Evolutionary conservation across 2,888 invertebrate species (phyloP).

Genomic region (Andrena marginata): DNA sequence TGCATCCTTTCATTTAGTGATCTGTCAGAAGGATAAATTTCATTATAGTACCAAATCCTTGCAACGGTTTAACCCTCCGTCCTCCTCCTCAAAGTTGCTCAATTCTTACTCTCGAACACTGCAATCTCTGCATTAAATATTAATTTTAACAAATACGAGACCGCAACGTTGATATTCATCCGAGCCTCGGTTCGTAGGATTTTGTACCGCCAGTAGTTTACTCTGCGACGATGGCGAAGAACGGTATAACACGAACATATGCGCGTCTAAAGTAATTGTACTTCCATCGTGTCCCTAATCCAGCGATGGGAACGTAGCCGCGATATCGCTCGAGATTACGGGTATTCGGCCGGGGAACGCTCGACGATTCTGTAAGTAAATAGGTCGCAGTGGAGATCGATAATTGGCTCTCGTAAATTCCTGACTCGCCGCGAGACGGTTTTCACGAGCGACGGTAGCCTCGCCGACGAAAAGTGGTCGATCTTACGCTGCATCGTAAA

Average conservation of each 20-base stretch:
- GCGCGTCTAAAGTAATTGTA: not conserved
- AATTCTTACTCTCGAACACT: no score
- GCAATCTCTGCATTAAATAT: no score
- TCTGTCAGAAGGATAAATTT: no score
- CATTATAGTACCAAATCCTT: no score
- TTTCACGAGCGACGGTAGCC: slow-evolving; percentile 7
- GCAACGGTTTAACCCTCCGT: no score
- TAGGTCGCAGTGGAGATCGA: slow-evolving; percentile 44
- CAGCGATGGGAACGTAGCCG: not conserved
- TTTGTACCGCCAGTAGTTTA: no score
- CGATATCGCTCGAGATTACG: slow-evolving; percentile 17
- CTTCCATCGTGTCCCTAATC: slow-evolving; percentile 4
- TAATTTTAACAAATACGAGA: no score
- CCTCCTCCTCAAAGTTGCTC: no score
- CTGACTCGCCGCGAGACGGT: slow-evolving; percentile 16
- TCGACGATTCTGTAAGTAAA: slow-evolving; percentile 25
- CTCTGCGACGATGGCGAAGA: not conserved
- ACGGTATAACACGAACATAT: not conserved
- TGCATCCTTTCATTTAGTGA: no score
- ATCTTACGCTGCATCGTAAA: slow-evolving; percentile 62
- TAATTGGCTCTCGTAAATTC: slow-evolving; percentile 55
- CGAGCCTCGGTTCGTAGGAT: no score
- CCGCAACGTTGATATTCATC: no score
- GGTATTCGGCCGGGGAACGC: slow-evolving; percentile 6
- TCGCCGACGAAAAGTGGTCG: slow-evolving; percentile 42